These are phyloP conservation scores for Cyanoramphus novaezelandiae DNA, from an alignment of 2,113 vertebrate species.

Conservation along the genomic window DNA sequence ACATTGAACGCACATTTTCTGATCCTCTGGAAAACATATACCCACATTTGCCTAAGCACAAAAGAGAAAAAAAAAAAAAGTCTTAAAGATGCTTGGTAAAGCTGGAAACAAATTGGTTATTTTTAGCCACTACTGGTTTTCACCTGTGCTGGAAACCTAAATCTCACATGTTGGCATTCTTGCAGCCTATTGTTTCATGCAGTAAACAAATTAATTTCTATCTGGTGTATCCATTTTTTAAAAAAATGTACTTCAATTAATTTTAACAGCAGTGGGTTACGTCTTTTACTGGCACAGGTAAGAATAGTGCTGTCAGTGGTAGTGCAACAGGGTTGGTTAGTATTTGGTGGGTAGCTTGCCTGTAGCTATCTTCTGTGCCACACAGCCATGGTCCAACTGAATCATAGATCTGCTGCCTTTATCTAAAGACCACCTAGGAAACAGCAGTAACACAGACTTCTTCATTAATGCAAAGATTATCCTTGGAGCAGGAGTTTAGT, in stretches of 20 bases:
- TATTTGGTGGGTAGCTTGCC: neutral
- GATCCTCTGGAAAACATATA: neutral
- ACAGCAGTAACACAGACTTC: neutral
- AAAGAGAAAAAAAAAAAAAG: neutral
- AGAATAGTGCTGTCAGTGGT: neutral
- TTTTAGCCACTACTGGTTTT: neutral
- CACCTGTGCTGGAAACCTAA: fast-evolving
- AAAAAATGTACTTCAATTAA: neutral
- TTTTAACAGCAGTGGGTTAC: neutral
- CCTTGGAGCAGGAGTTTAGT: neutral
- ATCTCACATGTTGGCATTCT: neutral
- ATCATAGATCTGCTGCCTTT: neutral
- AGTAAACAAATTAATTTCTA: neutral
- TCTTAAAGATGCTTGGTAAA: neutral
- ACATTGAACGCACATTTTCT: neutral
- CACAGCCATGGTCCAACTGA: neutral
- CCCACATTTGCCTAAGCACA: neutral
- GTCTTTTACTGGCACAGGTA: neutral
- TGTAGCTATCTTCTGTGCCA: neutral
- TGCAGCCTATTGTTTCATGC: neutral
- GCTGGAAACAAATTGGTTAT: neutral
- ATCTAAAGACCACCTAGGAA: neutral
- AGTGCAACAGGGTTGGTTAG: too few relatives aligned
- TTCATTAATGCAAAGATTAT: neutral
- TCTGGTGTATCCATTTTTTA: neutral